phyloP scores from a whole-genome alignment of 2,113 vertebrate genomes.

The Strix aluco region DNA sequence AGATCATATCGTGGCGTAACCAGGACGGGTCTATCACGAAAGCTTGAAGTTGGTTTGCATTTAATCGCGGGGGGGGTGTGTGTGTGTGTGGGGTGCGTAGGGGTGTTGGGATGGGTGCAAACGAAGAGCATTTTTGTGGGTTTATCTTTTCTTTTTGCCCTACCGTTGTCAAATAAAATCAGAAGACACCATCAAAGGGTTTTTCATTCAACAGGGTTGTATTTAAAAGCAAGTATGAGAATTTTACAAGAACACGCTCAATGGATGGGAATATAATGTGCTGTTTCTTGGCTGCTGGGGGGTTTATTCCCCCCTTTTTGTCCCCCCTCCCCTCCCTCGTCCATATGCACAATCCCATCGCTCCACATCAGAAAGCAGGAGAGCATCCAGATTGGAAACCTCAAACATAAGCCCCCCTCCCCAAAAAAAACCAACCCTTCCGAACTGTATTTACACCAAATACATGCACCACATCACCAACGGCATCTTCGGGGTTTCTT shows the following conservation, averaged over 20 bases:
- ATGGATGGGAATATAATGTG: neutral
- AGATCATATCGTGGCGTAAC: neutral
- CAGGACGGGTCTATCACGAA: neutral
- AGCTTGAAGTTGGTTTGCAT: neutral
- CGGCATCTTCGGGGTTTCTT: neutral
- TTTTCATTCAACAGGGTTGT: neutral
- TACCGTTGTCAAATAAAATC: constrained; percentile 24
- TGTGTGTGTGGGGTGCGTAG: neutral
- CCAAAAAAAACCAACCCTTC: neutral
- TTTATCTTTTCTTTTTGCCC: neutral
- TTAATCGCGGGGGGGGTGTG: neutral
- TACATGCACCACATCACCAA: neutral
- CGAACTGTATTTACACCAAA: neutral
- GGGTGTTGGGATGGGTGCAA: neutral
- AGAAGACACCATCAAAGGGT: neutral
- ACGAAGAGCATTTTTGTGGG: neutral
- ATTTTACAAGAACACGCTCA: neutral
- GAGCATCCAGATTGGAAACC: neutral
- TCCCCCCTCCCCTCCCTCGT: neutral
- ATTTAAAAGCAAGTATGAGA: constrained; percentile 1
- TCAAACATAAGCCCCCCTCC: too few species aligned
- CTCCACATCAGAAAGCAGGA: neutral
- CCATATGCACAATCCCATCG: neutral
- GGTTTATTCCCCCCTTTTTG: neutral
- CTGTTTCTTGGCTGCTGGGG: neutral